These are phyloP conservation scores for Carcharodon carcharias DNA, from an alignment of 2,797 vertebrate species.

Conservation along the genomic window DNA sequence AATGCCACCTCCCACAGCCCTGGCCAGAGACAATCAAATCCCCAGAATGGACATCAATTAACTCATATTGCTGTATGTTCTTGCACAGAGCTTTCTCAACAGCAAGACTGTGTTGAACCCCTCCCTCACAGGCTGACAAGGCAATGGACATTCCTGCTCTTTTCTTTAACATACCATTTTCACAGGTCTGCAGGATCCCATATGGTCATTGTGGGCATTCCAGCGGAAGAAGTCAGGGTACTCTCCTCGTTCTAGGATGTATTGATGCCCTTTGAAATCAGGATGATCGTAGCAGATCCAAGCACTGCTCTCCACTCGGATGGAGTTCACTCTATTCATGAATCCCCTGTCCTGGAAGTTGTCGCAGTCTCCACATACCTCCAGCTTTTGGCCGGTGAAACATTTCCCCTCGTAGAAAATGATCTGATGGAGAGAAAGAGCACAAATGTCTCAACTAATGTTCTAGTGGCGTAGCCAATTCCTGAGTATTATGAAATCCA, in stretches of 20 bases:
- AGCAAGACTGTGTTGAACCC: not conserved
- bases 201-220: constrained; percentile 81
- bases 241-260: constrained; percentile 78
- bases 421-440: constrained; percentile 58
- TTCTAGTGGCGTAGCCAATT: not conserved
- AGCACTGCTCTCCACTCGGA: constrained; percentile 76
- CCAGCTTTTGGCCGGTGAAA: constrained; percentile 81
- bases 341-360: constrained; percentile 87
- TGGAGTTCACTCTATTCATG: constrained; percentile 80
- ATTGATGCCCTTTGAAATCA: constrained; percentile 83
- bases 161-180: constrained; percentile 71
- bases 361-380: constrained; percentile 74
- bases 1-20: not conserved
- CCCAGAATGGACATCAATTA: not conserved
- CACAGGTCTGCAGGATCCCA: constrained; percentile 81
- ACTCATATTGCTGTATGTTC: not conserved
- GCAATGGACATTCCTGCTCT: too few relatives aligned
- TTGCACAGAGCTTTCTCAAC: not conserved
- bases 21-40: not conserved
- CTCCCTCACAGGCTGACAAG: not conserved
- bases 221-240: constrained; percentile 82
- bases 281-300: constrained; percentile 85
- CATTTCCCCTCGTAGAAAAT: constrained; percentile 79
- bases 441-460: not conserved
- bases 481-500: not conserved